Conservation (phyloP, 2,797 vertebrate genomes). For the Manis javanica region DNA sequence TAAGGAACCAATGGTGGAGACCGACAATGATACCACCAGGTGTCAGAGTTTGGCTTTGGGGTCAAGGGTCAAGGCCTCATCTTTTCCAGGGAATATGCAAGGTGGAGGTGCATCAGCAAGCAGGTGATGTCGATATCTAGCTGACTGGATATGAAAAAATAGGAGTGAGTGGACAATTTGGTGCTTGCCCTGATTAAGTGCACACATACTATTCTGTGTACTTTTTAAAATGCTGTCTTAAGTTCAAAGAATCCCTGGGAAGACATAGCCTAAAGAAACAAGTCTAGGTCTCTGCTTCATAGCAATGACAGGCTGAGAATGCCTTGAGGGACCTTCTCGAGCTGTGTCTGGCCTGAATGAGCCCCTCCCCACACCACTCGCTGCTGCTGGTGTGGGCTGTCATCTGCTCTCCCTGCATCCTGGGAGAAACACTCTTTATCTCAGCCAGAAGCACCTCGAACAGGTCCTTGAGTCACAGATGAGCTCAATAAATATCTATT, state of each 20-base stretch:
- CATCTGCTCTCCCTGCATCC: not conserved
- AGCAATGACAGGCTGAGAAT: rapidly evolving
- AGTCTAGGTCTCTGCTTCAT: not conserved
- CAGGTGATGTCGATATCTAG: too few species aligned
- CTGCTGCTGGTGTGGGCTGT: rapidly evolving
- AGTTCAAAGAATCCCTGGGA: rapidly evolving
- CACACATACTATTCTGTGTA: rapidly evolving
- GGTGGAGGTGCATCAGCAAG: not conserved
- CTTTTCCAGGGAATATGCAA: not conserved
- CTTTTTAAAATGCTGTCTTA: not conserved
- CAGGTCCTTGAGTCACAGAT: not conserved
- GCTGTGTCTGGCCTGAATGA: rapidly evolving
- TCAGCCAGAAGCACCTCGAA: not conserved
- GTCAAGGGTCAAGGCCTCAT: not conserved
- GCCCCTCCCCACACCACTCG: too few species aligned
- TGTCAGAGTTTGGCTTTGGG: not conserved
- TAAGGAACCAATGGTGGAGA: not conserved
- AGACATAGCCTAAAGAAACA: too few species aligned
- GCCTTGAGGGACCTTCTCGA: rapidly evolving
- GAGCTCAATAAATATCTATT: not conserved
- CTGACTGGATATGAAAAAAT: rapidly evolving
- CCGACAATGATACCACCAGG: rapidly evolving
- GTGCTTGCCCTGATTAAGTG: rapidly evolving
- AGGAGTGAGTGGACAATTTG: rapidly evolving
- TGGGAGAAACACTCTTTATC: rapidly evolving